A percentile compares a stretch with the other conserved stretches of the same genome.
Evolutionary conservation across 2,113 vertebrate species (phyloP).

Genomic region (Burhinus bistriatus): DNA sequence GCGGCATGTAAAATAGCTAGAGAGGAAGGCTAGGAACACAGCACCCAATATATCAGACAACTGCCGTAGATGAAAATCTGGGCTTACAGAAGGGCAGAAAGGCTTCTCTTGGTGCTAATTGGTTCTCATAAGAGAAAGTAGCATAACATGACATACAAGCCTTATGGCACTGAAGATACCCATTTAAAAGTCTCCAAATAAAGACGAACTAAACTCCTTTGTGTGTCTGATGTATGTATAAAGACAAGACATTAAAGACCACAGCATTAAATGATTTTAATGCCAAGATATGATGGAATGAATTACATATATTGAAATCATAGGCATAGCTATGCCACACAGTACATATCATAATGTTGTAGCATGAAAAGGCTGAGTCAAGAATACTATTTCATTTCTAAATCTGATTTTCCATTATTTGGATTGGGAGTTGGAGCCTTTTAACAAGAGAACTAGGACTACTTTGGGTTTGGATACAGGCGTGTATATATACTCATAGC

Average conservation of each 20-base stretch:
- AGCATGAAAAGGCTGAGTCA: background rate
- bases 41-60: background rate
- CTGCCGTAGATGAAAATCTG: background rate
- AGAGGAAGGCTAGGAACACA: background rate
- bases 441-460: background rate
- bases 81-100: background rate
- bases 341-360: background rate
- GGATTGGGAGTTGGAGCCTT: background rate
- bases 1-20: background rate
- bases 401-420: constrained; percentile 13
- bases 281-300: background rate
- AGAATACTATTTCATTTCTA: background rate
- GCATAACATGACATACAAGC: background rate
- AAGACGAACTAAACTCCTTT: background rate
- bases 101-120: background rate
- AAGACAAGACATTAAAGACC: background rate
- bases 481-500: background rate
- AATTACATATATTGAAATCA: background rate
- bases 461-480: background rate
- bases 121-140: background rate
- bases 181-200: background rate
- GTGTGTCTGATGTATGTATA: background rate
- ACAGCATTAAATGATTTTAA: background rate
- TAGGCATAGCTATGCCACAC: background rate
- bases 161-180: background rate